Evolutionary conservation across 2,888 invertebrate genomes (phyloP), one percentile per base, ranked within the genome.

Genomic region (Branchellion lobata): DNA sequence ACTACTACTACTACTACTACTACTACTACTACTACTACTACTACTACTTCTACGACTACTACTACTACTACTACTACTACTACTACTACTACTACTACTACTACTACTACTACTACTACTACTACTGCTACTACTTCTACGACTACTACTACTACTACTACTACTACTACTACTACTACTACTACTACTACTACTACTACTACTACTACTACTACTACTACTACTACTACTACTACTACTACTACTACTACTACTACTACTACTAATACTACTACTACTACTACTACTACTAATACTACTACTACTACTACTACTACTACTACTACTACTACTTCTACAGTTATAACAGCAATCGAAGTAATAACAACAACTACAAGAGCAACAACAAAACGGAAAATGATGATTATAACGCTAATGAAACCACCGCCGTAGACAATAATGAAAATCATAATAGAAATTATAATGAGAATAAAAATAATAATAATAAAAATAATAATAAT

Each of bases 1-100:
- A 77, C 77, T 77, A 77, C 77, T 77, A 77, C 77, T 77, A 77
- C 77, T 77, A 77, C 77, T 77, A 77, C 77, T 77, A 77, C 77
- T 77, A 77, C 77, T 77, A 77, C 77, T 77, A 77, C 77, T 77
- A 77, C 77, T 77, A 65, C 61, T 65, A 77, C 65, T 47, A 74
- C 51, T 27, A 27, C 29, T 27, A 27, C 29, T 65, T 65, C 40
- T 40, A 40, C 40, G 5, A 40, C 40, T 40, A 40, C 14, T 40
- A 40, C 40, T 40, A 40, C 40, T 71, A 71, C 72, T 75, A 75
- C 75, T 75, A 75, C 75, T 51, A 75, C 51, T 51, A 75, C 51
- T 51, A 75, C 51, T 51, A 75, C 51, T 51, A 75, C 51, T 51
- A 75, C 51, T 51, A 75, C 51, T 51, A 75, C 75, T 51, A 51